Conservation (phyloP, 2,888 invertebrate genomes). For the Yponomeuta cagnagella region DNA sequence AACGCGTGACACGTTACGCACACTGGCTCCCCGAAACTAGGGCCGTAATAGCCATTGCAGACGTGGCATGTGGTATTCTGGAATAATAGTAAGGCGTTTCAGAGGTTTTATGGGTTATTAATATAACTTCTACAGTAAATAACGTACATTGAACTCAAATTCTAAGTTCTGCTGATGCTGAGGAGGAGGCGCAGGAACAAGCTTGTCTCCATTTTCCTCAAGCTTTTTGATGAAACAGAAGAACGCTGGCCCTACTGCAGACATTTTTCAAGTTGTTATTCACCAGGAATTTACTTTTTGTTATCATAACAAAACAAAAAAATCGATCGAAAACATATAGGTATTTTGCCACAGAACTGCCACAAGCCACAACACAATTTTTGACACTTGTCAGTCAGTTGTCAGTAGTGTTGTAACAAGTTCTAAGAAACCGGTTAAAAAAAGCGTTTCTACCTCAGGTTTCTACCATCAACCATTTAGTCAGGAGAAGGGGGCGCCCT, state of each 20-base stretch:
- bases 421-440: no score
- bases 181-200: slow-evolving; percentile 33
- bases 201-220: slow-evolving; percentile 63
- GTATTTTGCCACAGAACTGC: no score
- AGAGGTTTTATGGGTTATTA: background rate
- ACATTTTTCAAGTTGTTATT: slow-evolving; percentile 36
- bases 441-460: no score
- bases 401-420: no score
- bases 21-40: slow-evolving; percentile 92
- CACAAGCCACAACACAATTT: no score
- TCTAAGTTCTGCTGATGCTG: slow-evolving; percentile 50
- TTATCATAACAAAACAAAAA: no score
- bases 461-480: no score
- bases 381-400: no score
- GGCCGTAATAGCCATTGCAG: slow-evolving; percentile 95
- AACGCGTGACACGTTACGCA: slow-evolving; percentile 95
- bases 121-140: background rate
- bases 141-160: slow-evolving; percentile 60
- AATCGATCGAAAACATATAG: no score
- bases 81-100: slow-evolving; percentile 29
- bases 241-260: slow-evolving; percentile 56
- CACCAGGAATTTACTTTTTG: background rate
- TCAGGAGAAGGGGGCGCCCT: no score
- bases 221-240: slow-evolving; percentile 56
- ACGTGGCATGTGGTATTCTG: slow-evolving; percentile 85